These are phyloP conservation scores for Anoura caudifer DNA, from an alignment of 2,113 vertebrate genomes.

Conservation along the genomic window DNA sequence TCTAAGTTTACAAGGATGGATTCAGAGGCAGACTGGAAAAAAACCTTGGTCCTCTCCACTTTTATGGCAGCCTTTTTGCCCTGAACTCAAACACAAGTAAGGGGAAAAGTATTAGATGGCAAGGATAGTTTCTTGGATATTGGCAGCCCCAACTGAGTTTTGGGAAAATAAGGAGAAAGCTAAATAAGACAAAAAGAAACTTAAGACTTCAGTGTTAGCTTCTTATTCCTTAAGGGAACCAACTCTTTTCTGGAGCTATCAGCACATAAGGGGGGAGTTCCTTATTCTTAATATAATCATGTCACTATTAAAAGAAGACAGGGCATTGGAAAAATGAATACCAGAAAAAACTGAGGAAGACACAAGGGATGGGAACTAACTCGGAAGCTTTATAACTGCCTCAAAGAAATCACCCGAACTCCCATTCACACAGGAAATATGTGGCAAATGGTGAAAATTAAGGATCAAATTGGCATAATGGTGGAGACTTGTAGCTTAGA, in stretches of 20 bases:
- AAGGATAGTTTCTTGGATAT: background rate
- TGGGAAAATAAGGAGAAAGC: background rate
- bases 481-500: background rate
- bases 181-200: background rate
- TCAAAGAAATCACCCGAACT: background rate
- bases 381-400: background rate
- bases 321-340: background rate
- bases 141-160: background rate
- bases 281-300: background rate
- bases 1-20: background rate
- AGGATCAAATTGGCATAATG: background rate
- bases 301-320: background rate
- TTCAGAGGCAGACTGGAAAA: background rate
- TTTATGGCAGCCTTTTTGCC: background rate
- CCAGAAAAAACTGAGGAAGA: background rate
- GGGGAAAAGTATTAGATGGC: background rate
- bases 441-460: background rate
- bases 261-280: background rate
- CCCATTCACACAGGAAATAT: background rate
- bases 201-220: background rate
- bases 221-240: background rate
- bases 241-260: background rate
- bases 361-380: background rate
- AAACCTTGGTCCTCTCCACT: background rate
- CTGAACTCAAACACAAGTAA: background rate